Conservation (phyloP, 2,113 vertebrate species). For the Coryphaenoides rupestris region DNA sequence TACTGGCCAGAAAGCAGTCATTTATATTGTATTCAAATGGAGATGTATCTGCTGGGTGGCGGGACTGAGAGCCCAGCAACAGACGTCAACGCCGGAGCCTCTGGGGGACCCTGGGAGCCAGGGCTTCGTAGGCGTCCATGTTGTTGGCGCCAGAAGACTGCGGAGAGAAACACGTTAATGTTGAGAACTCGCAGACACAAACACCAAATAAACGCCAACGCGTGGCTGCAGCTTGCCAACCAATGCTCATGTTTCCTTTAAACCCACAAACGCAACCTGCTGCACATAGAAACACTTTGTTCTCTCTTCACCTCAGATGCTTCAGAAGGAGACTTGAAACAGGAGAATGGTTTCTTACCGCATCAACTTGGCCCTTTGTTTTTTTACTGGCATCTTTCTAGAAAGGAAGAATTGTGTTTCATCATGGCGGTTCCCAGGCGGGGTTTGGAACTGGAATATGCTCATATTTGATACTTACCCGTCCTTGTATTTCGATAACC, state of each 20-base stretch:
- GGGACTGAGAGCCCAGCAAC: no score
- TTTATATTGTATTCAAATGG: not conserved
- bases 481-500: conserved; percentile 32
- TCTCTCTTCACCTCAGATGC: no score
- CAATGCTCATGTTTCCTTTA: no score
- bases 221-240: no score
- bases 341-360: conserved; percentile 38
- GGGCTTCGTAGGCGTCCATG: conserved; percentile 54
- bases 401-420: not conserved
- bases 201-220: no score
- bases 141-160: conserved; percentile 2
- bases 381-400: conserved; percentile 48
- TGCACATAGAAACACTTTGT: no score
- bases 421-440: not conserved
- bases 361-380: conserved; percentile 23
- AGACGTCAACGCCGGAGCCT: conserved; percentile 51
- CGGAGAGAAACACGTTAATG: not conserved
- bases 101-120: conserved; percentile 64
- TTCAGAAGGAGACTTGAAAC: no score
- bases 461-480: conserved; percentile 26
- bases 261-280: no score
- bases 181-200: no score
- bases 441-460: not conserved
- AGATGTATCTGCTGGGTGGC: no score
- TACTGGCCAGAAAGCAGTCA: no score